These are phyloP conservation scores for Lepidostoma basale DNA, from an alignment of 1,140 invertebrate species.

Conservation along the genomic window DNA sequence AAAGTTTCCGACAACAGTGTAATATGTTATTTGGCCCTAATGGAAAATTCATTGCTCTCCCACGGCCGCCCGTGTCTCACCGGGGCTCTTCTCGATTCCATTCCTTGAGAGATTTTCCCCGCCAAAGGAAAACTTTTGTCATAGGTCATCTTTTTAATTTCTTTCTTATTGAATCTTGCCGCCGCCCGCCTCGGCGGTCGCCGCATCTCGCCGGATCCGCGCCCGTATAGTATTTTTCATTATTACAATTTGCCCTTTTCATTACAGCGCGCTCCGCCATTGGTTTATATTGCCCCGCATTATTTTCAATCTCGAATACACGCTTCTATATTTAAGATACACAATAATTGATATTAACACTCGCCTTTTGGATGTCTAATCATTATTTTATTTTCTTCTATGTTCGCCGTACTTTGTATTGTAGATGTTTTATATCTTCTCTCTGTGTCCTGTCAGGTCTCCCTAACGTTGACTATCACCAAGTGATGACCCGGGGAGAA, in stretches of 20 bases:
- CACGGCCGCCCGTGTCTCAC: constrained; percentile 11
- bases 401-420: no score
- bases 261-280: neutral
- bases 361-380: no score
- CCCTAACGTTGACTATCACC: no score
- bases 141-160: constrained; percentile 44
- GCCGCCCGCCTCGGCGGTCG: neutral
- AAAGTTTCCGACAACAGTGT: constrained; percentile 37
- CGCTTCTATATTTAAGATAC: no score
- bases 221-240: constrained; percentile 19
- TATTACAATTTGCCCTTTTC: constrained; percentile 15
- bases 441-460: no score
- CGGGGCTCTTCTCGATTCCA: neutral
- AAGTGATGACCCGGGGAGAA: no score
- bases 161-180: constrained; percentile 41
- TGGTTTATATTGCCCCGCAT: neutral
- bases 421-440: no score
- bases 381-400: no score
- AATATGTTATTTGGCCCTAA: constrained; percentile 44
- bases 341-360: no score
- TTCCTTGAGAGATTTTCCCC: constrained; percentile 29
- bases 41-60: constrained; percentile 42
- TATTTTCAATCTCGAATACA: neutral
- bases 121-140: constrained; percentile 38
- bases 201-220: neutral